phyloP scores from a whole-genome alignment of 1,140 invertebrate genomes.

The Stegodyphus mimosarum region DNA sequence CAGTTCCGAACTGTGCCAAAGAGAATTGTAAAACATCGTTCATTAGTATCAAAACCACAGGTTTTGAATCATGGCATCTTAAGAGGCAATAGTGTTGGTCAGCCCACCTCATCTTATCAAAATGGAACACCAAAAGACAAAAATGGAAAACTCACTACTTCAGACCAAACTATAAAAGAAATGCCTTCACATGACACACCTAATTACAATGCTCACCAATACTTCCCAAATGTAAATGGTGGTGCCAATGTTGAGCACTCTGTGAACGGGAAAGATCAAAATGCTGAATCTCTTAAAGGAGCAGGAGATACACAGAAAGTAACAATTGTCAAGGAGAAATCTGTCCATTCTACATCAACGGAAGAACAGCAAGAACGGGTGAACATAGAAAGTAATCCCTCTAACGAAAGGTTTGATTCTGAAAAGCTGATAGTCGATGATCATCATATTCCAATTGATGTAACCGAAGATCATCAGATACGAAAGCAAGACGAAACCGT shows the following conservation, averaged over 20 bases:
- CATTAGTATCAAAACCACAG: too few species aligned
- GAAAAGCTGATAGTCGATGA: not conserved
- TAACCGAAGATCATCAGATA: not conserved
- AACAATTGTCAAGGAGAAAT: conserved; percentile 15
- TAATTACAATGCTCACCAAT: not conserved
- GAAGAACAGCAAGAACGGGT: conserved; percentile 24
- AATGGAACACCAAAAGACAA: too few species aligned
- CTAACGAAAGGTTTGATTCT: not conserved
- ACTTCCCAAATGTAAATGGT: not conserved
- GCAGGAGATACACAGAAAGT: conserved; percentile 26
- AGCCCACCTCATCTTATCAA: too few species aligned
- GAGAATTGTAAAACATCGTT: too few species aligned
- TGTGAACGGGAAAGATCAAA: not conserved
- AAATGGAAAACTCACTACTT: too few species aligned
- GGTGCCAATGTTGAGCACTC: not conserved
- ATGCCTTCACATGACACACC: too few species aligned
- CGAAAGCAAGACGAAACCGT: conserved; percentile 14
- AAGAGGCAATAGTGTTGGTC: too few species aligned
- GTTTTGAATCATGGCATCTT: too few species aligned
- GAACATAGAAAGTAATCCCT: conserved; percentile 3
- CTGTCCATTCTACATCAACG: not conserved
- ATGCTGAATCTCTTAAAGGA: not conserved
- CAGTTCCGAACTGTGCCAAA: too few species aligned
- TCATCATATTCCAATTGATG: not conserved
- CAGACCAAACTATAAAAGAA: too few species aligned